Evolutionary conservation across 2,113 vertebrate species (phyloP).

Genomic region (Elaphurus davidianus): DNA sequence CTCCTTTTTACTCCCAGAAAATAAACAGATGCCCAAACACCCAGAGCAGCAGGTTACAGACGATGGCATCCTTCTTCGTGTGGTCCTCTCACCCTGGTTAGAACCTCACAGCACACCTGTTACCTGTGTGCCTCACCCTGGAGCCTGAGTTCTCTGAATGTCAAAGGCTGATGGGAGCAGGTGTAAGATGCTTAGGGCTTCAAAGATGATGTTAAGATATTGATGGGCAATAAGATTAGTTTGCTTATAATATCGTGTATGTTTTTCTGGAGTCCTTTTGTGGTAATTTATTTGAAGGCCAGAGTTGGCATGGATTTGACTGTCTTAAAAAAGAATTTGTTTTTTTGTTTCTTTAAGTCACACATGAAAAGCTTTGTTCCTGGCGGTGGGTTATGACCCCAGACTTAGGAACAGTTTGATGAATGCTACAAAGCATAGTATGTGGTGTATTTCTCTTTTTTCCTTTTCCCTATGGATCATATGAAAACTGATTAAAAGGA

Average conservation of each 20-base stretch:
- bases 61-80: rapidly evolving
- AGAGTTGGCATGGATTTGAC: background rate
- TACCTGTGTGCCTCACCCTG: rapidly evolving
- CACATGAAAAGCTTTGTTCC: background rate
- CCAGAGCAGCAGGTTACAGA: background rate
- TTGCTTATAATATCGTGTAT: background rate
- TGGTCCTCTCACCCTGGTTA: rapidly evolving
- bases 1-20: background rate
- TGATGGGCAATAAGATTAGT: background rate
- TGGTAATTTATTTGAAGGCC: background rate
- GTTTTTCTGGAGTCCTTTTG: background rate
- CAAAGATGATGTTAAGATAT: background rate
- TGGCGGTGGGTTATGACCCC: background rate
- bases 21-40: background rate
- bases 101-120: background rate
- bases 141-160: too few relatives aligned
- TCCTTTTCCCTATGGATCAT: background rate
- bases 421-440: background rate
- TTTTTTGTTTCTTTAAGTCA: background rate
- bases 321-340: background rate
- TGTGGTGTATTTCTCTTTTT: background rate
- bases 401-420: background rate
- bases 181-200: background rate
- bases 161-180: background rate
- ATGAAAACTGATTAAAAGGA: background rate